These are phyloP conservation scores for Thermophis baileyi DNA, from an alignment of 2,113 vertebrate species.

Conservation along the genomic window DNA sequence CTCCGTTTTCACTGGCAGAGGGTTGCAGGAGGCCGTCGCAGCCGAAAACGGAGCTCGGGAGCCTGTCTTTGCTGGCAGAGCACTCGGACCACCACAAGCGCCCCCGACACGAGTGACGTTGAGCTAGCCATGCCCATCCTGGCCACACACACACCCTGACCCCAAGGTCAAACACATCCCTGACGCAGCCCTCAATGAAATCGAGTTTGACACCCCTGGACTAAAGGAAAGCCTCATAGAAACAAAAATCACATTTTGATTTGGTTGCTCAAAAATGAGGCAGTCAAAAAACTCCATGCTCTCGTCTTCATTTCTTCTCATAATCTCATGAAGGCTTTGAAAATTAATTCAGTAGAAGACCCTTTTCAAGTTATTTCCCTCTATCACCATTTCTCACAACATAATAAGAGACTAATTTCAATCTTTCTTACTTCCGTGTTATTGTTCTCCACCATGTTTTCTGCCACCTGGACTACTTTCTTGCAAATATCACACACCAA, in stretches of 20 bases:
- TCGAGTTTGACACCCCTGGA: background rate
- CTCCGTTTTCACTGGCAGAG: too few relatives aligned
- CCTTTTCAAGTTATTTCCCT: background rate
- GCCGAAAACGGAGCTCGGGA: too few relatives aligned
- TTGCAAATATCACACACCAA: constrained; percentile 79
- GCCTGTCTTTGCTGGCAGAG: too few relatives aligned
- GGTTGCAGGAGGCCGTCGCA: too few relatives aligned
- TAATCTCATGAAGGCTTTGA: background rate
- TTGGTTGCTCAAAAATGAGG: background rate
- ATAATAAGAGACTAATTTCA: background rate
- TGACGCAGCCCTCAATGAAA: too few relatives aligned
- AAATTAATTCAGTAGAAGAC: background rate
- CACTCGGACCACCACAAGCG: too few relatives aligned
- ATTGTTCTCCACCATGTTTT: constrained; percentile 74
- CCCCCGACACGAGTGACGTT: too few relatives aligned
- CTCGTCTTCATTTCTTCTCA: background rate
- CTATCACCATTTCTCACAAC: background rate
- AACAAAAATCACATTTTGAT: background rate
- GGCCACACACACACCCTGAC: too few relatives aligned
- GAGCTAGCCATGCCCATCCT: too few relatives aligned
- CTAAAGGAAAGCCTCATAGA: background rate
- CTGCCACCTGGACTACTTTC: constrained; percentile 74
- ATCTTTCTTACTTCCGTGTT: constrained; percentile 74
- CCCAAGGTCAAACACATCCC: too few relatives aligned
- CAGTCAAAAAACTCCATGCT: background rate